Conservation (phyloP, 2,888 invertebrate genomes). For the Odontothrips loti region DNA sequence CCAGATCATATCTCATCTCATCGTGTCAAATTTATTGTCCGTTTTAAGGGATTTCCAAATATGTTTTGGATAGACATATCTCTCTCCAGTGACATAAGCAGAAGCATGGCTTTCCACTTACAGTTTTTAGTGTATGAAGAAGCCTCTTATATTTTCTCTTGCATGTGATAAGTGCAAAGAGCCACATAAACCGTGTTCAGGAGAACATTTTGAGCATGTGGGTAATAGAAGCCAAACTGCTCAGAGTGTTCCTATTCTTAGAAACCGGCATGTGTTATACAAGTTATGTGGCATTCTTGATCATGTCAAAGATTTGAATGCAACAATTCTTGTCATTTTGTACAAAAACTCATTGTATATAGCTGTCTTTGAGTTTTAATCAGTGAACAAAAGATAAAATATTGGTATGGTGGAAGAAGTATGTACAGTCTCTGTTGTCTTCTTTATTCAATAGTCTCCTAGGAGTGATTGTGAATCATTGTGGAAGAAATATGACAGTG, state of each 20-base stretch:
- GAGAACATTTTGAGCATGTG: too few species aligned
- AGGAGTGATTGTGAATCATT: conserved; percentile 9
- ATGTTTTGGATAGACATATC: conserved; percentile 10
- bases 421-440: conserved; percentile 4
- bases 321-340: conserved; percentile 9
- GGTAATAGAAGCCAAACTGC: too few species aligned
- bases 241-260: neutral
- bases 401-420: conserved; percentile 7
- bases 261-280: neutral
- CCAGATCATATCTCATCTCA: neutral
- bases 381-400: conserved; percentile 23
- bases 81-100: neutral
- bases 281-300: conserved; percentile 8
- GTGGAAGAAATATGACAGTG: neutral
- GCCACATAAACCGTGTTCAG: too few species aligned
- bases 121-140: too few species aligned
- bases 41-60: neutral
- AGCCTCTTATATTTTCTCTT: too few species aligned
- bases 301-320: neutral
- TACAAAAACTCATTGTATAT: conserved; percentile 18
- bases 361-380: neutral
- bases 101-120: too few species aligned
- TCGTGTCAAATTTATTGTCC: conserved; percentile 7
- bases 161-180: too few species aligned
- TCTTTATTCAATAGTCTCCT: conserved; percentile 11